Base-by-base conservation (phyloP, 92 coral and sea anemone species). In the Virgularia gustaviana region DNA sequence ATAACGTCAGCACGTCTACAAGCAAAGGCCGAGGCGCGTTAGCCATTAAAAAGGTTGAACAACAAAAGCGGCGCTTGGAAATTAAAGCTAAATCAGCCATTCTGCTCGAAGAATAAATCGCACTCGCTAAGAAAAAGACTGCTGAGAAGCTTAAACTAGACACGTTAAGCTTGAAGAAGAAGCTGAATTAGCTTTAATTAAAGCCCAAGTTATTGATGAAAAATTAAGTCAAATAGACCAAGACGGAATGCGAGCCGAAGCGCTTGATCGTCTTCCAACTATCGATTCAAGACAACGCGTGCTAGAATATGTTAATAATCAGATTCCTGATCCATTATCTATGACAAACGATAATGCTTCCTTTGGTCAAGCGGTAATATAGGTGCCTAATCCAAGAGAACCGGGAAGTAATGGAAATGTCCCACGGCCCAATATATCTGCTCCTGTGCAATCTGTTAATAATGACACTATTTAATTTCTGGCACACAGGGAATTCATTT, bases 141-240 rank as follows among this genome's bases (percentile, higher is more conserved):
- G 24, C 45, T 30, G 49, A 78, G 38, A 37, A 78, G 38, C 59
- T 59, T 36, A 70, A 29, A 41, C 68, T 58, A 24, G 78, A 70
- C 58, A 51, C 78, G 18, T 27, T 74, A 59, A 45, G 79, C 57
- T 49, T 76, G 76, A 76, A 36, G 65, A 76, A 34, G 81, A 76
- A 30, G 81, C 77, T 15, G 76, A 67, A 24, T 18, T 77, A 36
- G 82, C 82, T 16, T 36, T 67, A 53, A 60, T 67, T 38, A 54
- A 49, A 47, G 81, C 44, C n/a, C 33, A 64, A 35, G 81, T 45
- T 29, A 37, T 66, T 13, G 76, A 66, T 36, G 82, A 66, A 77
- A 76, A 51, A 38, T 33, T 77, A 45, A 59, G 18, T 49, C 25
- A 76, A 51, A 18, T 52, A 4, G 51, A 63, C 71, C 51, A 49